Evolutionary conservation across 2,888 invertebrate species (phyloP).

Genomic region (Dolichopus griseipennis): DNA sequence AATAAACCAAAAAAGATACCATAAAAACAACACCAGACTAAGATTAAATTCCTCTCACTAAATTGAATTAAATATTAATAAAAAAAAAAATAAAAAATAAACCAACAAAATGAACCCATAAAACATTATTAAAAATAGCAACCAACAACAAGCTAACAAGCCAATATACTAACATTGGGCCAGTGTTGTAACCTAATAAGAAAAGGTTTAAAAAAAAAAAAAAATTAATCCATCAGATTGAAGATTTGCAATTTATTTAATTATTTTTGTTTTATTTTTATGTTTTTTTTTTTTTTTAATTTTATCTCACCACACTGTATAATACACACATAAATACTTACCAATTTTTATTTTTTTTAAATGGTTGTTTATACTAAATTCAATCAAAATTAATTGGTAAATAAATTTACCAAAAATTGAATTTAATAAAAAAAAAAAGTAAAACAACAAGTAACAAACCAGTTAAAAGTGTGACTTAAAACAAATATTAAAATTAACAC

Average conservation of each 20-base stretch:
- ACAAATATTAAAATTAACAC: neutral
- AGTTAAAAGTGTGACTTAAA: slow-evolving; percentile 1
- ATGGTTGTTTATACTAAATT: slow-evolving; percentile 1
- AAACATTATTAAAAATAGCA: neutral
- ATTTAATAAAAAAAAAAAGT: neutral
- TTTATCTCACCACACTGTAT: neutral
- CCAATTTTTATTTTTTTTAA: neutral
- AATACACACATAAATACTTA: neutral
- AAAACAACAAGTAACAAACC: neutral
- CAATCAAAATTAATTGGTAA: slow-evolving; percentile 6
- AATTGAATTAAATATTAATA: neutral
- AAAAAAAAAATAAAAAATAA: neutral
- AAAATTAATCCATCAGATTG: slow-evolving; percentile 1
- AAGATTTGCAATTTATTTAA: neutral
- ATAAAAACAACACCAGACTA: neutral
- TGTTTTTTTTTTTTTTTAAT: neutral
- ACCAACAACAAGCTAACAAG: neutral
- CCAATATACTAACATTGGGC: neutral
- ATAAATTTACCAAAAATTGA: slow-evolving; percentile 6
- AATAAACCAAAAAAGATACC: neutral
- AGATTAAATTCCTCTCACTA: neutral
- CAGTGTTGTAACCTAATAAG: too few species aligned
- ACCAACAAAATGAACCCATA: neutral
- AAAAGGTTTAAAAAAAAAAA: neutral
- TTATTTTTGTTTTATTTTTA: neutral